Evolutionary conservation across 2,888 invertebrate genomes (phyloP), one percentile per base, ranked within the genome.

Genomic region (Idaea straminata): DNA sequence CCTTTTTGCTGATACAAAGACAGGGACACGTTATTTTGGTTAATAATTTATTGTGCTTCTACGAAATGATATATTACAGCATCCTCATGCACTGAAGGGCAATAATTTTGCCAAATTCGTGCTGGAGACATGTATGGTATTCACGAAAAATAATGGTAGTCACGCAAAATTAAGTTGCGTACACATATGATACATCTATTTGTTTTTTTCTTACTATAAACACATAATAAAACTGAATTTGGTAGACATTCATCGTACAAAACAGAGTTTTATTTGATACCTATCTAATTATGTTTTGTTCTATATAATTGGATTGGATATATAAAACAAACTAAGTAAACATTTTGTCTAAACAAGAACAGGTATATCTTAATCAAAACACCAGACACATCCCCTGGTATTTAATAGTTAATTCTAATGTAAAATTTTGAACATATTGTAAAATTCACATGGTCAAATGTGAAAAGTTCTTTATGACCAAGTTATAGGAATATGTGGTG

Each of bases 401-500:
- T 47, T 0, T 36, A 1, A 7, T 10, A 13, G 47, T 10, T 10
- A 38, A 13, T 47, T 7, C 0, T 13, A 13, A 47, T 13, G 13
- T 7, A 47, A n/a, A 47, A 7, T 47, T 13, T 47, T 47, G 13
- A 13, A 47, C 47, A 47, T 47, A 47, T 47, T 10, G 47, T 47
- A 13, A 57, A 36, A 15, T 66, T 67, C 63, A 63, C 67, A 64
- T 65, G 63, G 69, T 67, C 71, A 67, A 74, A 79, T 89, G 85
- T 84, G 77, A 75, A 89, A 70, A 75, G 79, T 74, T 75, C 88
- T 80, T 88, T 85, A 89, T 70, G 77, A 74, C 74, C 78, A 84
- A 83, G 80, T 81, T 78, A 79, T 77, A 80, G 74, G 81, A 83
- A 87, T 79, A 86, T 89, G 87, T 90, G 87, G 86, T 88, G 86